phyloP scores from a whole-genome alignment of 1,140 invertebrate genomes.

The Lepidurus arcticus region DNA sequence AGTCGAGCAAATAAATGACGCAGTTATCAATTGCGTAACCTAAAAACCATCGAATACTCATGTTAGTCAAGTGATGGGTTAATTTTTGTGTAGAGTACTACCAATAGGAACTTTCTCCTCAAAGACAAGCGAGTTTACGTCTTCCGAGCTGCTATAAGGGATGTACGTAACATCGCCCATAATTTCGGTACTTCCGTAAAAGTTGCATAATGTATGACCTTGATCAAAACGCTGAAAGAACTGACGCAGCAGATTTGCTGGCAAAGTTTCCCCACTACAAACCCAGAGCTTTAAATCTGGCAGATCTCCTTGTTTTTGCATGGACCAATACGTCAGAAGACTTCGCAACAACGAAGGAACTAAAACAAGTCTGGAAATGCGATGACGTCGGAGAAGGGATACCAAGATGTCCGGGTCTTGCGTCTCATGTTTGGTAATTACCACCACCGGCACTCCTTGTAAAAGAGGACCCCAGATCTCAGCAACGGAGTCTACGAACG shows the following conservation, averaged over 20 bases:
- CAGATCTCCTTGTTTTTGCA: constrained; percentile 44
- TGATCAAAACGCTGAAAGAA: constrained; percentile 64
- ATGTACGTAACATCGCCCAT: constrained; percentile 75
- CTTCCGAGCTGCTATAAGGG: constrained; percentile 47
- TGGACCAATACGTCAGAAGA: constrained; percentile 61
- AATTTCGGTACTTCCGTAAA: constrained; percentile 83
- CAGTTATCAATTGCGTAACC: constrained; percentile 69
- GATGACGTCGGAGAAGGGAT: constrained; percentile 57
- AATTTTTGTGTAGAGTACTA: constrained; percentile 43
- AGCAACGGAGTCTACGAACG: constrained; percentile 78
- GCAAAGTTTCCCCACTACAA: constrained; percentile 71
- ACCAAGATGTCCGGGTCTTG: constrained; percentile 68
- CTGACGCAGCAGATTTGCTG: constrained; percentile 57
- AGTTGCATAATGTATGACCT: constrained; percentile 65
- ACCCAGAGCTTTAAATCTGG: constrained; percentile 65
- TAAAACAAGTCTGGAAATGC: constrained; percentile 68
- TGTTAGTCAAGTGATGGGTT: not conserved
- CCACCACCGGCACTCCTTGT: constrained; percentile 59
- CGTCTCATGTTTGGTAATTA: constrained; percentile 62
- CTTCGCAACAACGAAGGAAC: constrained; percentile 75
- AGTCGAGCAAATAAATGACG: constrained; percentile 67
- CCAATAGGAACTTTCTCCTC: constrained; percentile 69
- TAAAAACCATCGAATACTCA: constrained; percentile 39
- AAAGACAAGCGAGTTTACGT: constrained; percentile 52
- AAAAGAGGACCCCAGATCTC: constrained; percentile 79